Base-by-base conservation (phyloP, 1,140 invertebrate species). In the Bathynomus jamesi region DNA sequence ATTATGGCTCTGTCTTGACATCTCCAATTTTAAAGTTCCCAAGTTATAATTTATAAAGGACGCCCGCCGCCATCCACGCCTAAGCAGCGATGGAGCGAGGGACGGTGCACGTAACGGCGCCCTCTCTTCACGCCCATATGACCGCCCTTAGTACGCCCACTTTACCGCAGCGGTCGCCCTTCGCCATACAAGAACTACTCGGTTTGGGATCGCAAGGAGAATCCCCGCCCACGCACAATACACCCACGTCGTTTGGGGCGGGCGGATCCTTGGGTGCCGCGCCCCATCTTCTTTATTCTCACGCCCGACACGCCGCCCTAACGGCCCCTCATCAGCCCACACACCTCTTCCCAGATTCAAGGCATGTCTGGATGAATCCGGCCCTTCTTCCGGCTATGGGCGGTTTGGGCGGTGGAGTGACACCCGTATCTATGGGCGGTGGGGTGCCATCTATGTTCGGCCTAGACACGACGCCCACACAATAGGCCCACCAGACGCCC, bases 161-260 rank as follows among this genome's bases (percentile, higher is more conserved):
- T 66, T 87, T 90, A 85, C 91, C 91, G 76, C 91, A 94, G 83
- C 85, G 92, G 78, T 93, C 91, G 75, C 92, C 92, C 21, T 95
- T 95, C 83, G 93, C 91, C 76, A 95, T 95, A 80, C 92, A 95
- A 82, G 92, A 95, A 84, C 85, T 95, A 76, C 84, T 95, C 78
- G 92, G 92, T 0, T 82, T 95, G 40, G 88, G 89, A 61, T 74
- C 74, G 10, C 75, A 76, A 46, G 72, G 71, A 10, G 75, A 76
- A 1, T 73, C 75, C 25, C 67, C 71, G 2, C 72, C 72, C 17
- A 60, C 68, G 28, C 68, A 67, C 13, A 67, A 67, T 31, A 24
- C 68, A 1, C 63, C 75, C n/a, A 64, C 75, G 2, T 71, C 71
- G 24, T 62, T 76, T 13, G 70, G 71, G 17, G 69, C 69, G 17